phyloP scores from a whole-genome alignment of 1,140 invertebrate species.

The Drosophila ananassae region DNA sequence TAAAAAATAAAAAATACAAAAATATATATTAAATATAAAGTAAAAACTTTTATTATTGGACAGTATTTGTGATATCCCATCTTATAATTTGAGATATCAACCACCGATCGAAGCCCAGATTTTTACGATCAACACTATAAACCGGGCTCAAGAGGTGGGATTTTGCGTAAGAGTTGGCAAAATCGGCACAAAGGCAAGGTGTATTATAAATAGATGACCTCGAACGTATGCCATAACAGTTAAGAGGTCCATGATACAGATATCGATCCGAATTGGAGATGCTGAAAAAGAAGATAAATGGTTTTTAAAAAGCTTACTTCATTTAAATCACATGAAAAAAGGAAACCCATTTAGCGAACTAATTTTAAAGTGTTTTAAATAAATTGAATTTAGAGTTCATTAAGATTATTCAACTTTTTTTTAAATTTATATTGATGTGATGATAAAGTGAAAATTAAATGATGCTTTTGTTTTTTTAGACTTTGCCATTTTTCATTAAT shows the following conservation, averaged over 20 bases:
- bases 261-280: background rate
- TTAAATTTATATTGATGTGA: no score
- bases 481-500: no score
- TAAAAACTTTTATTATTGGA: slow-evolving; percentile 33
- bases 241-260: slow-evolving; percentile 1
- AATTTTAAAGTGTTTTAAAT: background rate
- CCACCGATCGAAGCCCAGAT: background rate
- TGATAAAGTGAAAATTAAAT: no score
- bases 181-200: slow-evolving; percentile 7
- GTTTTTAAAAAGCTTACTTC: background rate
- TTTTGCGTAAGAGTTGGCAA: slow-evolving; percentile 23
- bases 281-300: background rate
- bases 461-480: no score
- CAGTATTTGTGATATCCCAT: background rate
- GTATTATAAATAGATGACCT: slow-evolving; percentile 36
- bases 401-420: background rate
- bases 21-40: slow-evolving; percentile 52
- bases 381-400: no score
- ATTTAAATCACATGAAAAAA: background rate
- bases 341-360: background rate
- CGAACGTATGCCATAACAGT: slow-evolving; percentile 29
- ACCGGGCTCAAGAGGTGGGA: slow-evolving; percentile 9
- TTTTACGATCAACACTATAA: slow-evolving; percentile 32
- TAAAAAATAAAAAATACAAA: slow-evolving; percentile 52
- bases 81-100: slow-evolving; percentile 10